Percentiles rank a stretch among this genome's conserved stretches.
These are phyloP conservation scores for rabbit (Oryctolagus cuniculus) DNA, from an alignment of 2,113 vertebrate genomes.

Conservation along the genomic window mOryCun1.1 NC_091447.1:49693001-49693500, in stretches of 20 bases:
- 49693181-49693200: neutral
- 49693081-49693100: neutral
- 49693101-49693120: neutral
- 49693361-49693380: neutral
- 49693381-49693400: neutral
- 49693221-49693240: neutral
- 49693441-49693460: slow-evolving; percentile 52
- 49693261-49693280: neutral
- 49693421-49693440: neutral
- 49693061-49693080: neutral
- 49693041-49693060: neutral
- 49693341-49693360: neutral
- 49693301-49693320: slow-evolving; percentile 2
- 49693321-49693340: slow-evolving; percentile 4
- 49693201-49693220: neutral
- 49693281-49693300: neutral
- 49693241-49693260: neutral
- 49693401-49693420: neutral
- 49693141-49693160: neutral
- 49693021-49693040: too few relatives aligned
- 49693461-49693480: slow-evolving; percentile 43
- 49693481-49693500: slow-evolving; percentile 5
- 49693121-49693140: neutral
- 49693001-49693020: neutral
- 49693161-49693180: neutral